phyloP scores from a whole-genome alignment of 1,140 invertebrate species.

The Rhopalosiphum maidis region DNA sequence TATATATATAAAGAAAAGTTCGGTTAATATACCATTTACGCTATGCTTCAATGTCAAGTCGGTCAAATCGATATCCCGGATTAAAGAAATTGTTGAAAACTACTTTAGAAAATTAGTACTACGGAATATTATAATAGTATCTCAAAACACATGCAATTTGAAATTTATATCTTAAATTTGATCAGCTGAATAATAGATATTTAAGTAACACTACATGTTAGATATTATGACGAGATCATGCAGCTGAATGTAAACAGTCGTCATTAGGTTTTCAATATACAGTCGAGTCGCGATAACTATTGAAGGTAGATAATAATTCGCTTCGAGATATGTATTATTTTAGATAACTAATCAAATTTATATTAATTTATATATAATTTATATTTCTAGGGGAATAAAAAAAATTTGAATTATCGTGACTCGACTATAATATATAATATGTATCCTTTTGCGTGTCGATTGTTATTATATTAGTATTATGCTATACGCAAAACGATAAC shows the following conservation, averaged over 20 bases:
- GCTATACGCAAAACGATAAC: background rate
- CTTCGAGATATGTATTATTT: too few relatives aligned
- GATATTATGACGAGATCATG: background rate
- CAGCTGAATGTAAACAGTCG: background rate
- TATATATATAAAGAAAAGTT: too few relatives aligned
- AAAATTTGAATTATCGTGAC: too few relatives aligned
- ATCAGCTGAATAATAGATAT: background rate
- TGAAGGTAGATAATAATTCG: too few relatives aligned
- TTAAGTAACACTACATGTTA: background rate
- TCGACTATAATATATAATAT: background rate
- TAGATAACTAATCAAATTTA: too few relatives aligned
- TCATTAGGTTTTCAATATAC: background rate
- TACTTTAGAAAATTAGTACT: background rate
- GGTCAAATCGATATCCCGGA: accelerated
- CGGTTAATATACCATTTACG: too few relatives aligned
- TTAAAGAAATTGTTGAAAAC: background rate
- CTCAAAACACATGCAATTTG: background rate
- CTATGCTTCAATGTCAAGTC: background rate
- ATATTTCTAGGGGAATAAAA: too few relatives aligned
- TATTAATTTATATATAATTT: too few relatives aligned
- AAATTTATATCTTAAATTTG: background rate
- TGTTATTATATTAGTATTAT: background rate
- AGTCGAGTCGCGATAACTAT: too few relatives aligned
- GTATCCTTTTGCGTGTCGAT: background rate
- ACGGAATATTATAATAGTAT: background rate